Conservation (phyloP, 1,140 invertebrate species). For the Solenopsis invicta region DNA sequence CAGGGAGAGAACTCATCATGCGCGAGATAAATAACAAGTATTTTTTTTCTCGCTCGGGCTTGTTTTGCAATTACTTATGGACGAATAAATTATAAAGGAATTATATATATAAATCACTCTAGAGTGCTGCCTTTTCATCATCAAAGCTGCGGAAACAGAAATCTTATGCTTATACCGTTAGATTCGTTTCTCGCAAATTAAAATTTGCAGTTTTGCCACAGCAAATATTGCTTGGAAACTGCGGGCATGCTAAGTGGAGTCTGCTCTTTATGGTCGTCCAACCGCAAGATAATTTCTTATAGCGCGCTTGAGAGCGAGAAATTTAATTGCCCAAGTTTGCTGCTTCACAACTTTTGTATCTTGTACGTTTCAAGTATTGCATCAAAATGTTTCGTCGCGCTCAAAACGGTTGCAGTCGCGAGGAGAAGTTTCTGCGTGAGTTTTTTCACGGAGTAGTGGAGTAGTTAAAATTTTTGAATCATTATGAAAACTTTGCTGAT, state of each 20-base stretch:
- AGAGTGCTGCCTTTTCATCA: neutral
- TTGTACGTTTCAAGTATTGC: slow-evolving; percentile 30
- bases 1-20: neutral
- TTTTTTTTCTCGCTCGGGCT: neutral
- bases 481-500: slow-evolving; percentile 22
- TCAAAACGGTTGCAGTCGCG: slow-evolving; percentile 28
- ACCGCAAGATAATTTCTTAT: slow-evolving; percentile 56
- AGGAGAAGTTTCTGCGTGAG: slow-evolving; percentile 22
- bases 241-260: slow-evolving; percentile 26
- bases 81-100: neutral
- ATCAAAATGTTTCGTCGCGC: slow-evolving; percentile 48
- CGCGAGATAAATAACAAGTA: slow-evolving; percentile 1
- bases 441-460: neutral
- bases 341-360: slow-evolving; percentile 55
- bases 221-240: slow-evolving; percentile 37
- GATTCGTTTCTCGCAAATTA: slow-evolving; percentile 29
- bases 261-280: slow-evolving; percentile 54
- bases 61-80: slow-evolving; percentile 12
- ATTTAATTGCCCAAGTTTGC: slow-evolving; percentile 61
- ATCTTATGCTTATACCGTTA: neutral
- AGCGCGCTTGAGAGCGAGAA: slow-evolving; percentile 43
- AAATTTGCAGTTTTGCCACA: slow-evolving; percentile 9
- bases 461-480: slow-evolving; percentile 28
- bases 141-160: neutral
- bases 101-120: neutral